Percentiles rank a stretch among this genome's conserved stretches.
Evolutionary conservation across 2,888 invertebrate genomes (phyloP).

Genomic region (Rhagonycha fulva): DNA sequence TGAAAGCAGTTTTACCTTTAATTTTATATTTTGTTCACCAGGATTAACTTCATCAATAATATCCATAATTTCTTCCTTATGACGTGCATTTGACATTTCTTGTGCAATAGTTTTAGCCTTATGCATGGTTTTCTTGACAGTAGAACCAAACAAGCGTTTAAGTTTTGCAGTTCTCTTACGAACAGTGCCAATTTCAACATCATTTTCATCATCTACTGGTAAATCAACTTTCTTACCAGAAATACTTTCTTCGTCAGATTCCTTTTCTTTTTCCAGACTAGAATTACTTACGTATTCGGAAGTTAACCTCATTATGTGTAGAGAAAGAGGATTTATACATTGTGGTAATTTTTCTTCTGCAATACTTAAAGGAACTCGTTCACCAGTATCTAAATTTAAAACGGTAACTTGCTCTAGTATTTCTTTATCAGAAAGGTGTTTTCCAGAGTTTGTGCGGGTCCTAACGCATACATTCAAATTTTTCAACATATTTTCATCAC

Average conservation of each 20-base stretch:
- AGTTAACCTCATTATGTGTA: slow-evolving; percentile 92
- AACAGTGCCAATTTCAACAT: slow-evolving; percentile 55
- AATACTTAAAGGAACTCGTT: slow-evolving; percentile 90
- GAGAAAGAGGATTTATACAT: slow-evolving; percentile 90
- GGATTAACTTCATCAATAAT: slow-evolving; percentile 81
- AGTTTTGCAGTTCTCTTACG: slow-evolving; percentile 62
- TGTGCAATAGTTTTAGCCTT: slow-evolving; percentile 90
- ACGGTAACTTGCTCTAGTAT: slow-evolving; percentile 86
- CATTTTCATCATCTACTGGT: slow-evolving; percentile 58
- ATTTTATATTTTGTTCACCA: slow-evolving; percentile 80
- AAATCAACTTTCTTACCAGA: slow-evolving; percentile 65
- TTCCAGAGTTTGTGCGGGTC: slow-evolving; percentile 84
- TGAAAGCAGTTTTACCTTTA: slow-evolving; percentile 61
- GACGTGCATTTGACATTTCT: slow-evolving; percentile 85
- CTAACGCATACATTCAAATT: slow-evolving; percentile 74
- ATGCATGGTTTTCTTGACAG: slow-evolving; percentile 88
- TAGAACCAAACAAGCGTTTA: slow-evolving; percentile 83
- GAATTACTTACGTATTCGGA: slow-evolving; percentile 82
- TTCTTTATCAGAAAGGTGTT: slow-evolving; percentile 87
- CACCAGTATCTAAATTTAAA: slow-evolving; percentile 83
- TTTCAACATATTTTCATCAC: slow-evolving; percentile 75
- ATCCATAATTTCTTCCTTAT: slow-evolving; percentile 84
- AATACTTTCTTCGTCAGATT: slow-evolving; percentile 77
- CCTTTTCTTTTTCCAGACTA: slow-evolving; percentile 68
- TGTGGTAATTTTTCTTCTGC: slow-evolving; percentile 92